Base-by-base conservation (phyloP, 2,797 vertebrate genomes). In the Phataginus tricuspis region DNA sequence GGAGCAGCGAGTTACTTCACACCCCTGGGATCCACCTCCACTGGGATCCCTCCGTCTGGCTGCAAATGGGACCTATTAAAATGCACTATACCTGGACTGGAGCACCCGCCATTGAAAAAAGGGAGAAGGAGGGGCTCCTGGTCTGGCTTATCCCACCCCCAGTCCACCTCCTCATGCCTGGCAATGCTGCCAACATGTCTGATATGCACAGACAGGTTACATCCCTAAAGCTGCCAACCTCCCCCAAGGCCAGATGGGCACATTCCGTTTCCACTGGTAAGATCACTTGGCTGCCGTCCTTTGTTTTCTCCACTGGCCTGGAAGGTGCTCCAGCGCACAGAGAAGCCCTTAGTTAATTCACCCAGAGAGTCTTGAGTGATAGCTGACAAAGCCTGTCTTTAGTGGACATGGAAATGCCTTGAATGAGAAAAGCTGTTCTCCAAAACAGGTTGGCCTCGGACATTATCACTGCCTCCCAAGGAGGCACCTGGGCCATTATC, bases 201-300 rank as follows among this genome's bases (percentile, higher is more conserved):
- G 5, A 16, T 12, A 1, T 14, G 1, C 16, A 27, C 39, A 74
- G 9, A n/a, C 42, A 34, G 69, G 29, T 31, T 14, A 83, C 2
- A 14, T 37, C 61, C 39, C 69, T 78, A 23, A 55, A 45, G 63
- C 63, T 15, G 25, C 29, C 66, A 7, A 0, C 29, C 23, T 55
- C 19, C 29, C 21, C 63, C 18, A n/a, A 83, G 61, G 53, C 69
- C 31, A 16, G 19, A 63, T 49, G 34, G 5, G 39, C 34, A 27
- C 5, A 0, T 34, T 66, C 42, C 27, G 5, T 42, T 42, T 5
- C 51, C 31, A 63, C 45, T 0, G 1, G 27, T 69, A 55, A 21
- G 16, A 75, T 61, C 63, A 53, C 45, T 69, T 84, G 63, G 34
- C 53, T 0, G 0, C 89, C 2, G 0, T 69, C 85, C 63, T 42